These are phyloP conservation scores for Drosophila prolongata DNA, from an alignment of 2,888 invertebrate species.

Conservation along the genomic window DNA sequence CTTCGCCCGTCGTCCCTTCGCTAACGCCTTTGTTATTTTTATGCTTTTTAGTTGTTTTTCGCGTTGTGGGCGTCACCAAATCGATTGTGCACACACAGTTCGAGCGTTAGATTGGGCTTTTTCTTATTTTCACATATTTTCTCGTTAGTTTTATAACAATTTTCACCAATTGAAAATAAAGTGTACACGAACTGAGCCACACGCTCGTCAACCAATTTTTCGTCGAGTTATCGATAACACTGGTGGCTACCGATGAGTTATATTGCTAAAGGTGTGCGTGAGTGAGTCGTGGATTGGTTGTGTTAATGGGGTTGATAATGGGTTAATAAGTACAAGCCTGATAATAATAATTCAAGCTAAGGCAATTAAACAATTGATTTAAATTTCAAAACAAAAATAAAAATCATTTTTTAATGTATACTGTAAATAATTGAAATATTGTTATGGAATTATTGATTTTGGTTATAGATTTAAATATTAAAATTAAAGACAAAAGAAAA, in stretches of 20 bases:
- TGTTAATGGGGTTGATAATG: not conserved
- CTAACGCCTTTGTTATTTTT: slow-evolving; percentile 62
- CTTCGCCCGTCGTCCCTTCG: slow-evolving; percentile 49
- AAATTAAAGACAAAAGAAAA: too few relatives aligned
- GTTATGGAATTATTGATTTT: too few relatives aligned
- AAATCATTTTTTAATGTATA: too few relatives aligned
- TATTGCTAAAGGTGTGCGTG: not conserved
- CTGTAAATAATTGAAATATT: too few relatives aligned
- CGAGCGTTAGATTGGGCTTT: slow-evolving; percentile 16
- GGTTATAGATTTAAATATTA: too few relatives aligned
- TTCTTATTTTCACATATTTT: slow-evolving; percentile 53
- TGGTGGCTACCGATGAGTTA: slow-evolving; percentile 21
- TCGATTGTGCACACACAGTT: slow-evolving; percentile 18
- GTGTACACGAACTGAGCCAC: slow-evolving; percentile 52
- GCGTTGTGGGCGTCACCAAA: slow-evolving; percentile 25
- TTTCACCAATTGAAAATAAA: slow-evolving; percentile 59
- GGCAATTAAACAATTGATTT: too few relatives aligned
- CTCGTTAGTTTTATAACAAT: slow-evolving; percentile 63
- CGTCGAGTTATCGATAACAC: slow-evolving; percentile 31
- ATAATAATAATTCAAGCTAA: too few relatives aligned
- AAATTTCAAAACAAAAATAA: too few relatives aligned
- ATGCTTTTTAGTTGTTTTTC: slow-evolving; percentile 42
- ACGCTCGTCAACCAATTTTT: slow-evolving; percentile 38
- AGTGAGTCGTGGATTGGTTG: not conserved
- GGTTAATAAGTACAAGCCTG: too few relatives aligned